These are phyloP conservation scores for Hozukius guyotensis DNA, from an alignment of 2,797 vertebrate genomes.

Conservation along the genomic window DNA sequence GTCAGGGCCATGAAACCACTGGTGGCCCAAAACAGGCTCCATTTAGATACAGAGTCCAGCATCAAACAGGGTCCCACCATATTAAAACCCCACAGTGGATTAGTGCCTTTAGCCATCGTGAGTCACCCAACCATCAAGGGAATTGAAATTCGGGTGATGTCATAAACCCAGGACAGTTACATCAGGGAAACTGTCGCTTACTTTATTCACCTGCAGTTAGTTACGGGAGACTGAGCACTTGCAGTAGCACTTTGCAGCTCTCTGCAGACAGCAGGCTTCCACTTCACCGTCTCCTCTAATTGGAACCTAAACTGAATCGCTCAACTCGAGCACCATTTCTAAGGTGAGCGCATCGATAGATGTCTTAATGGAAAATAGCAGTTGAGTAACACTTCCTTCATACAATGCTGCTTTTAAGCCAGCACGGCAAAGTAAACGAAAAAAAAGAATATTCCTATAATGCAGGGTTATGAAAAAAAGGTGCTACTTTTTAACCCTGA, in stretches of 20 bases:
- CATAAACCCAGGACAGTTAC: slow-evolving; percentile 32
- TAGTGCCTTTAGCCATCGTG: slow-evolving; percentile 28
- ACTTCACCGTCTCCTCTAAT: slow-evolving; percentile 66
- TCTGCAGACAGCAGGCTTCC: slow-evolving; percentile 53
- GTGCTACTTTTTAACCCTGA: slow-evolving; percentile 14
- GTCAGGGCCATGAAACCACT: neutral
- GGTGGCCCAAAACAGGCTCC: slow-evolving; percentile 1
- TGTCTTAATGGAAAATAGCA: slow-evolving; percentile 59
- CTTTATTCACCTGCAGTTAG: slow-evolving; percentile 66
- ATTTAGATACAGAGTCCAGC: slow-evolving; percentile 14
- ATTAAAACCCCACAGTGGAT: slow-evolving; percentile 39
- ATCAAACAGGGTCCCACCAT: slow-evolving; percentile 20
- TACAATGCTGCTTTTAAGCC: slow-evolving; percentile 30
- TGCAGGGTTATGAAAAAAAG: slow-evolving; percentile 1
- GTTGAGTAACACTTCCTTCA: slow-evolving; percentile 40
- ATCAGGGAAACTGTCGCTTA: slow-evolving; percentile 40
- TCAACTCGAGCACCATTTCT: slow-evolving; percentile 52
- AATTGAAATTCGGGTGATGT: slow-evolving; percentile 52
- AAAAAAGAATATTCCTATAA: neutral
- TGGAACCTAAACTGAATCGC: slow-evolving; percentile 60
- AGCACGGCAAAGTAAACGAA: neutral
- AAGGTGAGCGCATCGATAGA: slow-evolving; percentile 50
- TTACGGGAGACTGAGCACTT: slow-evolving; percentile 59
- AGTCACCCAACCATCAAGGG: slow-evolving; percentile 44
- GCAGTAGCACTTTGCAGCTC: slow-evolving; percentile 54